Evolutionary conservation across 2,888 invertebrate genomes (phyloP).

Genomic region (Drosophila aldrichi): DNA sequence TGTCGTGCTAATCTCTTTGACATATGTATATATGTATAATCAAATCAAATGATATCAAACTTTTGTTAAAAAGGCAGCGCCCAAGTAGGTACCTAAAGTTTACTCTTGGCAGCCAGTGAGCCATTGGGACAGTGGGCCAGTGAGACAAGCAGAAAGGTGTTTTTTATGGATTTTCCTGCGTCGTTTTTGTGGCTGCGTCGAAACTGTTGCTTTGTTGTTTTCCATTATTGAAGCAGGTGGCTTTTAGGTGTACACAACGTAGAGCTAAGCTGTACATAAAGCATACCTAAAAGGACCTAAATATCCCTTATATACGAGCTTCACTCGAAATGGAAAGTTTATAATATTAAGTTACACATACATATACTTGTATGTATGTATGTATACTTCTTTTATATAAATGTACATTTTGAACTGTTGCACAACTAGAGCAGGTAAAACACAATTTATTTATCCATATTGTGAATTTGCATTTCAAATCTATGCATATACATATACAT

Average conservation of each 20-base stretch:
- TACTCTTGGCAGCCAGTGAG: conserved; percentile 27
- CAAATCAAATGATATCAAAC: conserved; percentile 16
- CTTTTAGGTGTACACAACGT: conserved; percentile 55
- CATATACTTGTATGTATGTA: too few species aligned
- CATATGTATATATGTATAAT: not conserved
- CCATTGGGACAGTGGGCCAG: conserved; percentile 3
- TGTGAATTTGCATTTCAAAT: not conserved
- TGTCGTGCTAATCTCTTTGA: not conserved
- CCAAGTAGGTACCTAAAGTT: conserved; percentile 56
- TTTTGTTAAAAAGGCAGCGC: conserved; percentile 54
- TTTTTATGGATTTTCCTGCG: conserved; percentile 62
- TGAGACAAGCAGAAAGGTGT: conserved; percentile 46
- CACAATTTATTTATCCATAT: not conserved
- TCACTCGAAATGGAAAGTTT: not conserved
- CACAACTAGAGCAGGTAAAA: not conserved
- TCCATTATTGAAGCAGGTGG: conserved; percentile 34
- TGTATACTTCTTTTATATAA: too few species aligned
- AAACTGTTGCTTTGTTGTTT: conserved; percentile 72
- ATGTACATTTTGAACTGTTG: not conserved
- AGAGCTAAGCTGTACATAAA: conserved; percentile 16
- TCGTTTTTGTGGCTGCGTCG: conserved; percentile 48
- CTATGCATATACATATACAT: too few species aligned
- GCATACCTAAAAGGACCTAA: not conserved
- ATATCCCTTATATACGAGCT: conserved; percentile 22
- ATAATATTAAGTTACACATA: conserved; percentile 1